These are phyloP conservation scores for Scomber japonicus DNA, from an alignment of 2,113 vertebrate genomes.

Conservation along the genomic window DNA sequence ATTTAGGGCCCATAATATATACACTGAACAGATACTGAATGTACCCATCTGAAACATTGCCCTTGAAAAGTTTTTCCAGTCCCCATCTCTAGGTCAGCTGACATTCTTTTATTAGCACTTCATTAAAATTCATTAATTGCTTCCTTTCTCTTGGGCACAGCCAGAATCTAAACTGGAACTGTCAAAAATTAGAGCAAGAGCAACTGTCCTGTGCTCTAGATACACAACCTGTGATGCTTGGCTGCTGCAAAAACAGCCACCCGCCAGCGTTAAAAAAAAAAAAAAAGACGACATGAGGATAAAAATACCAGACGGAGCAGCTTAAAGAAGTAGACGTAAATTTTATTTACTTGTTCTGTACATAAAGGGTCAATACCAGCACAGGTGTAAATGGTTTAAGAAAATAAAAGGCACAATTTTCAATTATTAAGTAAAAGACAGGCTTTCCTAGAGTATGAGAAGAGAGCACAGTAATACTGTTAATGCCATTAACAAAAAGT, in stretches of 20 bases:
- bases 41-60: slow-evolving; percentile 45
- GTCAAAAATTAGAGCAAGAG: slow-evolving; percentile 63
- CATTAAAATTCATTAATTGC: slow-evolving; percentile 88
- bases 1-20: neutral
- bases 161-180: slow-evolving; percentile 73
- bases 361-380: slow-evolving; percentile 86
- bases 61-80: slow-evolving; percentile 81
- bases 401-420: slow-evolving; percentile 96
- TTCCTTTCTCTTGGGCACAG: slow-evolving; percentile 80
- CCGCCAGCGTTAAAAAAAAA: too few species aligned
- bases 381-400: slow-evolving; percentile 88
- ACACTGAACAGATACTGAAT: slow-evolving; percentile 30
- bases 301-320: slow-evolving; percentile 23
- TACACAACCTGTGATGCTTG: slow-evolving; percentile 49
- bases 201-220: slow-evolving; percentile 74
- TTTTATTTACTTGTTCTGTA: slow-evolving; percentile 93
- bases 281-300: slow-evolving; percentile 8
- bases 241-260: slow-evolving; percentile 21
- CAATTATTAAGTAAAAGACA: slow-evolving; percentile 80
- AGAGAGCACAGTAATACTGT: slow-evolving; percentile 97
- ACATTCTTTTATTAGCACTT: slow-evolving; percentile 84
- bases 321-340: slow-evolving; percentile 88
- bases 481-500: slow-evolving; percentile 90
- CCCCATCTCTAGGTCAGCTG: slow-evolving; percentile 70
- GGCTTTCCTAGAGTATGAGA: slow-evolving; percentile 86